Base-by-base conservation (phyloP, 2,797 vertebrate species). In the Acanthurus lineatus region DNA sequence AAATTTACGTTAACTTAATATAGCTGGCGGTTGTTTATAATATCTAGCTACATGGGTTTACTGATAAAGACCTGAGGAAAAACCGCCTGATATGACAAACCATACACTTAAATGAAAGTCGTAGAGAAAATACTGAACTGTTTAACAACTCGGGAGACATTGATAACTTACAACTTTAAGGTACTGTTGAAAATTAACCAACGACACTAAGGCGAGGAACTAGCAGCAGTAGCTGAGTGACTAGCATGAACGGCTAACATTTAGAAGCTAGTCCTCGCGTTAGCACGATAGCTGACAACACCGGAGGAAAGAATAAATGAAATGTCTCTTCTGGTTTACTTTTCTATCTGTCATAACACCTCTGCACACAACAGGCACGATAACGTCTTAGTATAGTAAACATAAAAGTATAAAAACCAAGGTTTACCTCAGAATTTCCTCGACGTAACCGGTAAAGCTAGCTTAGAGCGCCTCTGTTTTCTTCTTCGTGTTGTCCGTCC, bases 351-450 rank as follows among this genome's bases (percentile, higher is more conserved):
- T 42, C 53, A 1, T 12, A 3, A 0, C 25, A 3, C 17, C 17
- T 9, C 0, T 0, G 0, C 0, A 4, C 40, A 10, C 8, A 8
- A 10, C 8, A 42, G 40, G 40, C 3, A 0, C 12, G 2, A 0
- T 32, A 1, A 3, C 0, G 16, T 2, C 0, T n/a, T 2, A 1
- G 1, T 22, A 22, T 0, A 3, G 0, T 9, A 15, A 54, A 3
- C 5, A 35, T 12, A 1, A 44, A 58, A n/a, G 11, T 8, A 38
- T 11, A 0, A 3, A 47, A 58, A 38, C 5, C 0, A 0, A 20
- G 0, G 1, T 84, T 83, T 88, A 93, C 92, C 91, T 82, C 77
- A 56, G 5, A 74, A 63, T 81, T 42, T 63, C 51, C 69, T 73
- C 82, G 75, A 83, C 56, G 86, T 25, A 70, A 17, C 65, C 70